Evolutionary conservation across 2,888 invertebrate genomes (phyloP), one percentile per base, ranked within the genome.

Genomic region (Trissoscelio sp.): DNA sequence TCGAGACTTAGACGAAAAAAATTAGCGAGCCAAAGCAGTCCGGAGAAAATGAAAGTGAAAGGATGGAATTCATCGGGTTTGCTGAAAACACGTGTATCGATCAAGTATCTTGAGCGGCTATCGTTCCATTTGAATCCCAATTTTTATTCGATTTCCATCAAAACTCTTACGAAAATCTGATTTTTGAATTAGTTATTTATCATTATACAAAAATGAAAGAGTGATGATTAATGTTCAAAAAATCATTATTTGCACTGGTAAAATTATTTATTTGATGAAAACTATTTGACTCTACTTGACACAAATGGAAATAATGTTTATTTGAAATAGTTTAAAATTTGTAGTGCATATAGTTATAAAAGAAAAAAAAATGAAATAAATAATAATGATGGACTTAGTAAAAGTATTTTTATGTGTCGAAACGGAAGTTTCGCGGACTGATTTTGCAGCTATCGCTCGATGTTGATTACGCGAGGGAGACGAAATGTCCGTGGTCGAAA

Each of bases 21-120:
- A 12, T 1, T 51, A 11, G 11, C 22, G 39, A 70, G 57, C 39
- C 67, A 31, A 70, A 64, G 69, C 69, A 74, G 55, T 78, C 69
- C 46, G 81, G 82, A 83, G 83, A 79, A 81, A 85, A 80, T 73
- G 83, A 77, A 81, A 83, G 82, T 81, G 83, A 81, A 79, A 84
- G 81, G 79, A 55, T 69, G 62, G 69, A 82, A 83, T 73, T 74
- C 77, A 57, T 37, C 37, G 64, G 73, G 42, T 74, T 53, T 55
- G 44, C 73, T 73, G 48, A 64, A 73, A 73, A 73, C 73, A 55
- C 48, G 73, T 73, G 73, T 73, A 73, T 73, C 73, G 64, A 73
- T 64, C 22, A 64, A 53, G 20, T 51, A 51, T 70, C 64, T 64
- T 48, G 60, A 42, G 39, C 60, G 53, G 31, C 42, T 58, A 62